Evolutionary conservation across 1,140 invertebrate genomes (phyloP).

Genomic region (Leptinotarsa undecemlineata): DNA sequence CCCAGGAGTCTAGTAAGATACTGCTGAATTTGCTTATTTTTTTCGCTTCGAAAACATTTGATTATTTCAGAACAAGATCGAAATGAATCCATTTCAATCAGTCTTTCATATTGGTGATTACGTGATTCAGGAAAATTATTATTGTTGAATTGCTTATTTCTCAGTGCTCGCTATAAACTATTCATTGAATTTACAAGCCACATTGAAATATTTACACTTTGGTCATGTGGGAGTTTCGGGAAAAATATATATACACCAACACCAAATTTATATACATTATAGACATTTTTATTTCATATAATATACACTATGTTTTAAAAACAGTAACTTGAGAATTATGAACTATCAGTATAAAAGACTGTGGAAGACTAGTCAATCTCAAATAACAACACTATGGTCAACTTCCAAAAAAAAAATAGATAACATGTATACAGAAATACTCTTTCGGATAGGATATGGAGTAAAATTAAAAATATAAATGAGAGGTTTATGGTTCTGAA

Average conservation of each 20-base stretch:
- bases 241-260: conserved; percentile 32
- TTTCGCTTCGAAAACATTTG: too few species aligned
- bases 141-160: too few species aligned
- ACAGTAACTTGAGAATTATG: conserved; percentile 38
- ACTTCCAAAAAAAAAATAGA: conserved; percentile 15
- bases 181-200: too few species aligned
- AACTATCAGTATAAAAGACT: conserved; percentile 44
- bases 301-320: conserved; percentile 48
- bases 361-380: conserved; percentile 51
- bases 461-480: conserved; percentile 16
- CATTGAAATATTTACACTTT: too few species aligned
- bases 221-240: not conserved
- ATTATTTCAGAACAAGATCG: too few species aligned
- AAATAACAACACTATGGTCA: conserved; percentile 35
- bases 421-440: conserved; percentile 31
- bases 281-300: conserved; percentile 46
- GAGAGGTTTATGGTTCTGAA: too few species aligned
- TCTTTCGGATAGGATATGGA: conserved; percentile 24
- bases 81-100: too few species aligned
- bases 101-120: too few species aligned
- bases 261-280: conserved; percentile 48
- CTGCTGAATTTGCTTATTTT: too few species aligned
- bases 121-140: too few species aligned
- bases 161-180: too few species aligned
- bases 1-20: too few species aligned